A percentile compares a stretch with the other conserved stretches of the same genome.
Conservation (phyloP, 2,797 vertebrate species). For the Lacerta viridis region DNA sequence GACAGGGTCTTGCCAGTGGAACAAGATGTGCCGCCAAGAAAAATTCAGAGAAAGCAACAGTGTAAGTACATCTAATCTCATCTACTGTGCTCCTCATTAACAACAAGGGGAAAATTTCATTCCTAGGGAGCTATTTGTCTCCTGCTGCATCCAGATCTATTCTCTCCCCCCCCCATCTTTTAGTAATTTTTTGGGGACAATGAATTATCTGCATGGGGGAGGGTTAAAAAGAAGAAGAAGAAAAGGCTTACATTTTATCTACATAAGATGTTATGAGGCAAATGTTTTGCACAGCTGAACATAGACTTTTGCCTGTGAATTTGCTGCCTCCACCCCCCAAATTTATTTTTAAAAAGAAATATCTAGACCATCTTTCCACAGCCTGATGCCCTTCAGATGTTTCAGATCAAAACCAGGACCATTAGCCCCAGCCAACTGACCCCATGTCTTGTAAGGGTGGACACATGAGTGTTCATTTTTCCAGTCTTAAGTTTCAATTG, state of each 20-base stretch:
- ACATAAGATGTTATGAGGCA: neutral
- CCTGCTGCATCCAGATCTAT: neutral
- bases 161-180: neutral
- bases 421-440: too few species aligned
- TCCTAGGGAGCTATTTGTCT: neutral
- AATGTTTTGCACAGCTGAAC: neutral
- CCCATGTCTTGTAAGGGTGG: too few species aligned
- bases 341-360: neutral
- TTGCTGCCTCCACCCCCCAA: neutral
- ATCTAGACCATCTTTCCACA: too few species aligned
- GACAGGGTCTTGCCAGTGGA: neutral
- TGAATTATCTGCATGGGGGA: neutral
- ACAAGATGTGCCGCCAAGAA: neutral
- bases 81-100: neutral
- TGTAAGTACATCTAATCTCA: neutral
- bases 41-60: rapidly evolving
- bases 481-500: too few species aligned
- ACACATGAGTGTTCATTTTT: too few species aligned
- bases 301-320: neutral
- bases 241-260: neutral
- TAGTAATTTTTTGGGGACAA: slow-evolving; percentile 7
- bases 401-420: too few species aligned
- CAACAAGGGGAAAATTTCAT: neutral
- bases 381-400: too few species aligned
- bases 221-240: neutral